phyloP scores from a whole-genome alignment of 2,797 vertebrate species.

The Triplophysa bombifrons region DNA sequence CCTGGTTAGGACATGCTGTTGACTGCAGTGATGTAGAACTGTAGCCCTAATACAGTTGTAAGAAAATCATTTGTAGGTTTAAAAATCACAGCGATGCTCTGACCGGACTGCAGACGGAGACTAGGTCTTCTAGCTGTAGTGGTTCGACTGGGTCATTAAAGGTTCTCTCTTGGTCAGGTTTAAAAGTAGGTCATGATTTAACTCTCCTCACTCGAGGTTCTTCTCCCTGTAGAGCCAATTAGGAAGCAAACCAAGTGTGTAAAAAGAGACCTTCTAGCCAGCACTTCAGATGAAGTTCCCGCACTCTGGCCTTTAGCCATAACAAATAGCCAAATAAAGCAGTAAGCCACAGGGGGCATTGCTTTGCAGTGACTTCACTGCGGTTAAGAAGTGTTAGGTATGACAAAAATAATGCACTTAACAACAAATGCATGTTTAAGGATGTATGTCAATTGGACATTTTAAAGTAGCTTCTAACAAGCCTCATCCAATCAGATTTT shows the following conservation, averaged over 20 bases:
- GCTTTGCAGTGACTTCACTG: constrained; percentile 2
- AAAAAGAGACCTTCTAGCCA: constrained; percentile 13
- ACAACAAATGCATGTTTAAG: not conserved
- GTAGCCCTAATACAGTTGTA: constrained; percentile 1
- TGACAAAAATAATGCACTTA: not conserved
- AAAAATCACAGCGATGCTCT: not conserved
- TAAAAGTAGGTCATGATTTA: constrained; percentile 61
- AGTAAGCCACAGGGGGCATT: not conserved
- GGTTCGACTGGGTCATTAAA: constrained; percentile 39
- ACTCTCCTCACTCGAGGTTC: constrained; percentile 53
- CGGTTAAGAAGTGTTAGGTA: not conserved
- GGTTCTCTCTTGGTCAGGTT: constrained; percentile 54
- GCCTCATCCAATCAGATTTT: not conserved
- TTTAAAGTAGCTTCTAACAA: not conserved
- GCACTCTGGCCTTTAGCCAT: constrained; percentile 11
- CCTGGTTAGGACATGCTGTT: not conserved
- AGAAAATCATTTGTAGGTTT: constrained; percentile 6
- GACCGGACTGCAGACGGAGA: constrained; percentile 20
- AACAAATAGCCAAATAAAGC: constrained; percentile 9
- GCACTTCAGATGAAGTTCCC: constrained; percentile 11
- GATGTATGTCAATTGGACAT: not conserved
- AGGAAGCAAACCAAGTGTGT: constrained; percentile 63
- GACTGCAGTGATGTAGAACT: not conserved
- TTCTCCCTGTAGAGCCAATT: constrained; percentile 72
- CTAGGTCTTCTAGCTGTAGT: constrained; percentile 3